phyloP scores from a whole-genome alignment of 2,888 invertebrate genomes.

The Limenitis arthemis region DNA sequence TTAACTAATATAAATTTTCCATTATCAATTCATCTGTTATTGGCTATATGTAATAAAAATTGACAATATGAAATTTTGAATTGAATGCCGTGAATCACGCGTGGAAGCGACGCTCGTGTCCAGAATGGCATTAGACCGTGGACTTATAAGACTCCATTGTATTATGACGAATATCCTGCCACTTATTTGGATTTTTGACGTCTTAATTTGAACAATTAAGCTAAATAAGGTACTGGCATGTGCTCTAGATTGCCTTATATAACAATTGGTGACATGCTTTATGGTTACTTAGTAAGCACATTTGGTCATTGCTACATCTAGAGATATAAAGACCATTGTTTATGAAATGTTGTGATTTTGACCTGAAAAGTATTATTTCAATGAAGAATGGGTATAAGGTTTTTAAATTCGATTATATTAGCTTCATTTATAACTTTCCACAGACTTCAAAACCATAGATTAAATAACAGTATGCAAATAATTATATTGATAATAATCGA shows the following conservation, averaged over 20 bases:
- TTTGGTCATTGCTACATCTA: no score
- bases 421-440: no score
- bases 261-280: background rate
- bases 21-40: constrained; percentile 9
- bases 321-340: no score
- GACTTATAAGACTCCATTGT: constrained; percentile 44
- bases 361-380: no score
- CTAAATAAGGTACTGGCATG: constrained; percentile 8
- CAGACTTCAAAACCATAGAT: no score
- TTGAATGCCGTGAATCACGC: constrained; percentile 43
- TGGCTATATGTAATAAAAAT: constrained; percentile 18
- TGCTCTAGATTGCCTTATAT: constrained; percentile 15
- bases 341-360: no score
- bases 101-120: constrained; percentile 49
- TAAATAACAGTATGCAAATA: no score
- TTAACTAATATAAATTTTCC: background rate
- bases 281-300: no score
- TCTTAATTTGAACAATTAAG: constrained; percentile 27
- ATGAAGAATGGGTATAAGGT: no score
- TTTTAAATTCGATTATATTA: no score
- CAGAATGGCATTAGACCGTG: constrained; percentile 44
- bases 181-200: constrained; percentile 34
- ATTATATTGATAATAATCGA: no score
- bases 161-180: constrained; percentile 46
- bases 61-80: constrained; percentile 26